Percentiles rank a stretch among this genome's conserved stretches.
Conservation (phyloP, 2,888 invertebrate species). For the Micoletzkya japonica region DNA sequence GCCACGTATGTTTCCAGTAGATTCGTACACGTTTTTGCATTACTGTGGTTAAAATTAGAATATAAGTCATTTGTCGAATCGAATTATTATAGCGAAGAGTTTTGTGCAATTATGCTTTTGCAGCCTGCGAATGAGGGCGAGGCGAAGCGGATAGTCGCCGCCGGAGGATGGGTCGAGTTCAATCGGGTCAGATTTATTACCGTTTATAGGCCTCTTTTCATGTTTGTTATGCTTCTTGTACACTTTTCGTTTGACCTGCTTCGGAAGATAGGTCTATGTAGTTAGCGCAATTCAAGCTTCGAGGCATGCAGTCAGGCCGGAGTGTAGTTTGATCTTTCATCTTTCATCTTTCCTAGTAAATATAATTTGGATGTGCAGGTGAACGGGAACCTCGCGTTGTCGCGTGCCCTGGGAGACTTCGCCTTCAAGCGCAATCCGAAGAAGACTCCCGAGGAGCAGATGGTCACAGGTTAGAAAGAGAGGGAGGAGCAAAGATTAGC, state of each 20-base stretch:
- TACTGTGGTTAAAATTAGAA: no score
- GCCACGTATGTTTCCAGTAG: no score
- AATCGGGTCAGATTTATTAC: slow-evolving; percentile 69
- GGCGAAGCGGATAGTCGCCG: slow-evolving; percentile 82
- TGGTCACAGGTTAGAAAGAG: slow-evolving; percentile 90
- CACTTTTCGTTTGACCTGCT: no score
- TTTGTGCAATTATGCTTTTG: no score
- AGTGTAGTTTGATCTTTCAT: background rate
- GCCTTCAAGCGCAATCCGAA: slow-evolving; percentile 88
- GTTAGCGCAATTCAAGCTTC: no score
- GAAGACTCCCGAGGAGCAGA: slow-evolving; percentile 87
- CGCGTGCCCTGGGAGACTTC: slow-evolving; percentile 94
- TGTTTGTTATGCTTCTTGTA: no score
- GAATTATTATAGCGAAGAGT: no score
- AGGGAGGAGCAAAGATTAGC: background rate
- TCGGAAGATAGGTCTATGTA: no score
- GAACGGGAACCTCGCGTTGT: slow-evolving; percentile 89
- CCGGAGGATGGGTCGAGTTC: slow-evolving; percentile 95
- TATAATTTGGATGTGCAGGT: slow-evolving; percentile 73
- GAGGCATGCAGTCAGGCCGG: no score
- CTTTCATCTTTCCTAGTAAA: background rate
- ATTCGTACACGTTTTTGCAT: no score
- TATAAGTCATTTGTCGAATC: no score
- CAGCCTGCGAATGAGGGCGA: slow-evolving; percentile 33
- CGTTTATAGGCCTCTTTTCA: no score